A percentile compares a stretch with the other conserved stretches of the same genome.
Conservation (phyloP, 2,113 vertebrate genomes). For the Eptesicus fuscus region DNA sequence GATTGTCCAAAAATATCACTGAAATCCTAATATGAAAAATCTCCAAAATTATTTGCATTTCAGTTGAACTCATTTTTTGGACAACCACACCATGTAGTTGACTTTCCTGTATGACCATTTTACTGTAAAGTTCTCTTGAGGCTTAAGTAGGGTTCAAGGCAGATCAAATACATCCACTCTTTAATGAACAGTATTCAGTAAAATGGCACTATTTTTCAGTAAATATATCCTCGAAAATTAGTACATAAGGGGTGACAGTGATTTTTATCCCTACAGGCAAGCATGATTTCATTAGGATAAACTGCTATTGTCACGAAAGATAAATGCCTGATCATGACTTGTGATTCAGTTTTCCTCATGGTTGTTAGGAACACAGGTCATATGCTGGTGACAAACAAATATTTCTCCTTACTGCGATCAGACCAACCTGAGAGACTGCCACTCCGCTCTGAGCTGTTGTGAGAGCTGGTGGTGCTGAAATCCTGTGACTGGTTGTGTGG, state of each 20-base stretch:
- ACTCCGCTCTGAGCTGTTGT: conserved; percentile 99
- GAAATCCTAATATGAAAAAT: not conserved
- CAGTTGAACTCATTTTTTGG: not conserved
- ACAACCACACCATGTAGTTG: not conserved
- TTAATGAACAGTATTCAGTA: not conserved
- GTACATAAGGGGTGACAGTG: not conserved
- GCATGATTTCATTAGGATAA: not conserved
- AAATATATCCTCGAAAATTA: not conserved
- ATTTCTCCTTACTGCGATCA: conserved; percentile 80
- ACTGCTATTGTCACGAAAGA: not conserved
- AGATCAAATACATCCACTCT: not conserved
- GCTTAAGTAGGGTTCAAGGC: not conserved
- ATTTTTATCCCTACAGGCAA: not conserved
- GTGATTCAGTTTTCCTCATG: conserved; percentile 46
- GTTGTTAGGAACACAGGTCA: conserved; percentile 63
- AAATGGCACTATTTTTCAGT: not conserved
- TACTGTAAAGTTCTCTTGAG: not conserved
- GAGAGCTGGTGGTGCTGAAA: conserved; percentile 99
- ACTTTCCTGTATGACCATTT: not conserved
- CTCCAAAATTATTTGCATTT: not conserved
- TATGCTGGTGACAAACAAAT: conserved; percentile 72
- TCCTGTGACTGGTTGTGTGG: conserved; percentile 99
- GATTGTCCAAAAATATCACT: not conserved
- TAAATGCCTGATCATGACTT: conserved; percentile 28
- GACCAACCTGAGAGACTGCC: conserved; percentile 99